Evolutionary conservation across 2,113 vertebrate species (phyloP), one percentile per base, ranked within the genome.

Genomic region (Serilophus lunatus): DNA sequence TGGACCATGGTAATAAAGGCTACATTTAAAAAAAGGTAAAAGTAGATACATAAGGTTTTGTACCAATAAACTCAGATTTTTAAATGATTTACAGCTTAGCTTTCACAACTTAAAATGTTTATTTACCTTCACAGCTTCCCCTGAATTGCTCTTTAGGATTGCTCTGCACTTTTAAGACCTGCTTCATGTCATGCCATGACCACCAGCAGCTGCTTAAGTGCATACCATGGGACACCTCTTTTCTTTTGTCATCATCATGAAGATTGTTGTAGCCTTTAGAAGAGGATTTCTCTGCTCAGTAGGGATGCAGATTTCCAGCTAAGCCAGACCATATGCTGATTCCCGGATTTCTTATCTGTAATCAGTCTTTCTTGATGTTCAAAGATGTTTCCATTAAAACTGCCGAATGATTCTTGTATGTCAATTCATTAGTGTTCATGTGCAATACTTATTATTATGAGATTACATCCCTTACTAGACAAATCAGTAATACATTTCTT

Each of bases 291-390:
- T 90, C 64, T 77, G 35, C 85, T 83, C 92, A 53, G 36, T 63
- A 68, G 61, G 81, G 47, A 56, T 56, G 40, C 82, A 94, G 92
- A 78, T 94, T 92, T 90, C 75, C 88, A 90, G 47, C 68, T 95
- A 95, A 96, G 82, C 84, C 92, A 91, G 74, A 82, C 86, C 92
- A 68, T 72, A 89, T 95, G 93, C 82, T 28, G 66, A 85, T 93
- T 94, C 86, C 31, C 1, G 2, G 78, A 89, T 92, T 96, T 96
- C 84, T 82, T 90, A 74, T 88, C 85, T 72, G 66, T 87, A 87
- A 76, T 94, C 74, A 71, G 76, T 77, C 64, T 65, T 65, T 82
- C 50, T 86, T 93, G 59, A 60, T 91, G 70, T 84, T 63, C 42
- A 36, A 66, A 61, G 71, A 77, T 66, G 26, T 86, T 96, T 63